phyloP scores from a whole-genome alignment of 1,140 invertebrate species.

The Teleogryllus occipitalis region DNA sequence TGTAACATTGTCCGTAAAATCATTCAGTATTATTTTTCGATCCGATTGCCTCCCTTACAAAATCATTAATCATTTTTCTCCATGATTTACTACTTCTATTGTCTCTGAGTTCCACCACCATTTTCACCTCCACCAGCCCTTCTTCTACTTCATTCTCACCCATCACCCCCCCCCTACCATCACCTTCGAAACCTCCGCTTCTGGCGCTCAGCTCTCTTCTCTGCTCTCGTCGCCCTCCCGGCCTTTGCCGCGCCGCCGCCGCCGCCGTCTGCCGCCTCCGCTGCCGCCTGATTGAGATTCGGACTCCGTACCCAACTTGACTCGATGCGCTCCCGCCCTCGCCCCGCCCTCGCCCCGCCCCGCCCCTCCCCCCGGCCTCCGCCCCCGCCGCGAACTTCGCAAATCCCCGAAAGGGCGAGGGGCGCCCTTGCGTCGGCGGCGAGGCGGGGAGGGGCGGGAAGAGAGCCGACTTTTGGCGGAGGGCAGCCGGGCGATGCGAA shows the following conservation, averaged over 20 bases:
- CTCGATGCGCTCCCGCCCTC: not conserved
- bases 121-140: no score
- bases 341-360: no score
- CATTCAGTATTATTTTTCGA: no score
- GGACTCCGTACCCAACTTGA: not conserved
- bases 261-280: not conserved
- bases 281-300: not conserved
- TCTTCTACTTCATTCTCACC: no score
- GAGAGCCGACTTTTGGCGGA: not conserved
- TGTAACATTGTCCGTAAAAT: no score
- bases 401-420: not conserved
- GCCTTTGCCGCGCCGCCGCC: not conserved
- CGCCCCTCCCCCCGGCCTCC: no score
- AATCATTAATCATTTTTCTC: no score
- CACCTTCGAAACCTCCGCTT: not conserved
- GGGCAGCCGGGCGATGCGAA: not conserved
- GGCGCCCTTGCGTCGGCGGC: not conserved
- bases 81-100: no score
- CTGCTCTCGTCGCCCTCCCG: not conserved
- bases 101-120: no score
- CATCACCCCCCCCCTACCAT: no score
- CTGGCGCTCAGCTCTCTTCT: not conserved
- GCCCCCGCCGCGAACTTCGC: not conserved
- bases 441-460: not conserved
- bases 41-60: no score